phyloP scores from a whole-genome alignment of 2,113 vertebrate genomes.

The Rafetus swinhoei region DNA sequence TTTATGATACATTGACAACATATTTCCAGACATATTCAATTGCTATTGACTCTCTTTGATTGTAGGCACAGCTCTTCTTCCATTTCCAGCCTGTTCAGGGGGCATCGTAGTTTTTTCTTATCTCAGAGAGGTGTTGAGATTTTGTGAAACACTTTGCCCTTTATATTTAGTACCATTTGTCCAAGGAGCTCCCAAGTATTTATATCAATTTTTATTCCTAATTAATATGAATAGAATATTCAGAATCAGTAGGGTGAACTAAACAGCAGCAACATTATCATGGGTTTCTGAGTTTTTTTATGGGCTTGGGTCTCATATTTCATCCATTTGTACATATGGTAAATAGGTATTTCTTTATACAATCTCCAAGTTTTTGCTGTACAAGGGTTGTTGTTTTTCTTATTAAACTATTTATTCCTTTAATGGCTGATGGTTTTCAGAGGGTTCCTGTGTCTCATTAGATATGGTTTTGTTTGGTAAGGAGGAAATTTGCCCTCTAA shows the following conservation, averaged over 20 bases:
- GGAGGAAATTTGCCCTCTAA: constrained; percentile 38
- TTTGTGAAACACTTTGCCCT: background rate
- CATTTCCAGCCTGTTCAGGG: fast-evolving
- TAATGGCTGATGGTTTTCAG: constrained; percentile 68
- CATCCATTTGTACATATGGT: background rate
- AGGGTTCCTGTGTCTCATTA: constrained; percentile 64
- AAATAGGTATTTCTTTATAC: constrained; percentile 21
- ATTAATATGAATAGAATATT: constrained; percentile 20
- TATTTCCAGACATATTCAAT: fast-evolving
- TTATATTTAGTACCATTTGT: background rate
- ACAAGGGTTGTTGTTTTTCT: constrained; percentile 31
- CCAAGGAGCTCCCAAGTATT: background rate
- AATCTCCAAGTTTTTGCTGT: background rate
- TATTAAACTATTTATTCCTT: constrained; percentile 67
- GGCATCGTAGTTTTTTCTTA: background rate
- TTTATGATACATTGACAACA: background rate
- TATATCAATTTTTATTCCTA: background rate
- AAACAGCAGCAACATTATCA: constrained; percentile 26
- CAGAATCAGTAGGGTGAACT: constrained; percentile 43
- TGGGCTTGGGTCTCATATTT: constrained; percentile 31
- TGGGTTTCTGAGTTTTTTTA: constrained; percentile 38
- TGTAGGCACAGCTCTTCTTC: background rate
- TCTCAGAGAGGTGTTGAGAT: background rate
- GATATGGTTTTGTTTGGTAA: constrained; percentile 19
- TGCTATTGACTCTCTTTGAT: fast-evolving